Conservation (phyloP, 2,113 vertebrate species). For the Baryphthengus martii region DNA sequence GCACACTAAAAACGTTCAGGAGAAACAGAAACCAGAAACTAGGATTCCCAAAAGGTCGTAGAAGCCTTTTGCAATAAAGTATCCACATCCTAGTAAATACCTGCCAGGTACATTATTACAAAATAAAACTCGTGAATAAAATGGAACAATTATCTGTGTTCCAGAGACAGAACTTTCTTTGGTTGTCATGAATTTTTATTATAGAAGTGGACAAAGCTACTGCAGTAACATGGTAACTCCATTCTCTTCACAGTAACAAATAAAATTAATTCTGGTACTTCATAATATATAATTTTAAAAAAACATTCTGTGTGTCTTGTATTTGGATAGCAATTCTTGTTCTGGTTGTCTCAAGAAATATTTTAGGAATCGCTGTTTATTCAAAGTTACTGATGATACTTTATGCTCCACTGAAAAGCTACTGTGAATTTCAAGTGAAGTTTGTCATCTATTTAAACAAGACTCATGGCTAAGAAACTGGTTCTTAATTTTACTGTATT, state of each 20-base stretch:
- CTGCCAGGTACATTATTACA: not conserved
- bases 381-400: not conserved
- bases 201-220: not conserved
- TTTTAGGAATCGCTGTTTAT: not conserved
- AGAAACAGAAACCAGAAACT: not conserved
- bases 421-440: not conserved
- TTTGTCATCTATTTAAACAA: not conserved
- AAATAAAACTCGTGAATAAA: not conserved
- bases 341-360: not conserved
- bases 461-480: not conserved
- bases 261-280: not conserved
- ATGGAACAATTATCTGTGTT: not conserved
- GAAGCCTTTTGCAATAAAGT: not conserved
- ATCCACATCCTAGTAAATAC: not conserved
- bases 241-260: not conserved
- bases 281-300: not conserved
- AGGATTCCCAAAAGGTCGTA: not conserved
- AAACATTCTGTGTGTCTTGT: not conserved
- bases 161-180: not conserved
- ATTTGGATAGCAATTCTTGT: not conserved
- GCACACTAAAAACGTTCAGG: not conserved
- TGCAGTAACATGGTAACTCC: not conserved
- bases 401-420: not conserved
- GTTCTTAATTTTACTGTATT: not conserved
- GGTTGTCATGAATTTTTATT: not conserved